These are phyloP conservation scores for Remorina albescens DNA, from an alignment of 2,797 vertebrate genomes.

Conservation along the genomic window DNA sequence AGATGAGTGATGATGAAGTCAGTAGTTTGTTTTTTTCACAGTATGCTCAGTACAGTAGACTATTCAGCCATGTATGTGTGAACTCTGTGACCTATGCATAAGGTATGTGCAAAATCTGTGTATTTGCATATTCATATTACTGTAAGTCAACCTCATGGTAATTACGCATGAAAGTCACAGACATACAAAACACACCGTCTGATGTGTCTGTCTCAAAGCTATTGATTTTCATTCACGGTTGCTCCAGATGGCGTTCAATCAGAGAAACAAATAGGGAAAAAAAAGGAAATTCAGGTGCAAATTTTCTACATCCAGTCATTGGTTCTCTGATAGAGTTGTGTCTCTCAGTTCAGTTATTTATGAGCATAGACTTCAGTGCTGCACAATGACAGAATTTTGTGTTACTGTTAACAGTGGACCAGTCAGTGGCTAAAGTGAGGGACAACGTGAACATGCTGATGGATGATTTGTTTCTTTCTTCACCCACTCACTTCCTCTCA, in stretches of 20 bases:
- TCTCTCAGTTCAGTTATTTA: background rate
- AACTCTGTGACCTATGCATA: constrained; percentile 21
- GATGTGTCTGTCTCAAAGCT: background rate
- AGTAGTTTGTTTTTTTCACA: no score
- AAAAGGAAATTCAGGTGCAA: background rate
- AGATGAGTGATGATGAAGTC: background rate
- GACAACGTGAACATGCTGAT: no score
- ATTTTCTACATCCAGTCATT: background rate
- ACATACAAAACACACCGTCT: constrained; percentile 6
- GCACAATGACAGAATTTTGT: no score
- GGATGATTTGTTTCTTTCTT: no score
- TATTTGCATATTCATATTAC: constrained; percentile 26
- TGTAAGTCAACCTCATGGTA: constrained; percentile 12
- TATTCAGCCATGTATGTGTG: background rate
- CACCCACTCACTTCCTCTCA: no score
- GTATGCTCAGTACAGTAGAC: no score
- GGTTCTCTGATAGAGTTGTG: background rate
- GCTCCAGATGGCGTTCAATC: background rate
- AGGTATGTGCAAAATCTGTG: constrained; percentile 11
- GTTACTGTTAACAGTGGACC: no score
- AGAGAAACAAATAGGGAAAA: background rate
- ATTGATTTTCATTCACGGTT: constrained; percentile 3
- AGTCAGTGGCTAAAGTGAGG: no score
- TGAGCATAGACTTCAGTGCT: no score
- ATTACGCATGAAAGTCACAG: constrained; percentile 39